Evolutionary conservation across 2,888 invertebrate species (phyloP), one percentile per base, ranked within the genome.

Genomic region (Subacronicta megacephala): DNA sequence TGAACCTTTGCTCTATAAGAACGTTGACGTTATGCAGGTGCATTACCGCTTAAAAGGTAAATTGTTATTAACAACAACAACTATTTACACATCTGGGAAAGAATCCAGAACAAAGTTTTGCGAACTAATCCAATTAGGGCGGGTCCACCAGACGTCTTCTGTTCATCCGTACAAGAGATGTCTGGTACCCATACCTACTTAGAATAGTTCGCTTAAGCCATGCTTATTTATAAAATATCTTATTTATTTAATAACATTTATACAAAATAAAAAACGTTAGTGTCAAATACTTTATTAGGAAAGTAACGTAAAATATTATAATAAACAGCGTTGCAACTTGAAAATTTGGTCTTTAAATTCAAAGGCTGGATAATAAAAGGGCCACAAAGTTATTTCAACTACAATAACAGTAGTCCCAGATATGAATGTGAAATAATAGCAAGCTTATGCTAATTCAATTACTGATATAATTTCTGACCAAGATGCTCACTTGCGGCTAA

Each of bases 71-170:
- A 61, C 59, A 73, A 63, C 41, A 71, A 71, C 72, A 72, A 77
- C 75, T 78, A 77, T 82, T 81, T 75, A 75, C 71, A 78, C 70
- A 76, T 80, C 80, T 72, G 64, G 74, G 77, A 84, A 87, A 84
- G 82, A 88, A 85, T 85, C 77, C 81, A 77, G 80, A 74, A 80
- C 75, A 73, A 87, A 88, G 83, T 89, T 90, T 84, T 77, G 83
- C 78, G 81, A 90, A 90, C 89, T 89, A 90, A 91, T 90, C 88
- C 88, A 90, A 90, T 90, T 90, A 90, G 83, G 76, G 75, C 59
- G 67, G 4, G n/a, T 31, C n/a, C 31, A 31, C 31, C 31, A 31
- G 31, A 31, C 31, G 7, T n/a, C 31, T 31, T n/a, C 31, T n/a
- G 31, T 31, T n/a, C 31, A 31, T n/a, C 31, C 64, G 63, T 72